Percentiles rank a stretch among this genome's conserved stretches.
phyloP scores from a whole-genome alignment of 2,797 vertebrate species.

The Botia kubotai region DNA sequence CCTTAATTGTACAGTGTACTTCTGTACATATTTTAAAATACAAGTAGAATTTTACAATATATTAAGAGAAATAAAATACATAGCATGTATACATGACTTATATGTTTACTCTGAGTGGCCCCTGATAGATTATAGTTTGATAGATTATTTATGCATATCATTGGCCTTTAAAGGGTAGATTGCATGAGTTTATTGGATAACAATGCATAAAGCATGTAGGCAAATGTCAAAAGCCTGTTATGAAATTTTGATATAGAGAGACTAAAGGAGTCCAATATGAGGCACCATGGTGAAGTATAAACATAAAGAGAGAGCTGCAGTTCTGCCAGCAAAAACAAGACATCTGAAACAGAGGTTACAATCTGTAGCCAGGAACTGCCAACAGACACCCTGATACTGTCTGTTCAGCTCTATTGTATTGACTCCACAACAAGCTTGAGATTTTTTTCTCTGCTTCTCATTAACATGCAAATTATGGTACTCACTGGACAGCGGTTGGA shows the following conservation, averaged over 20 bases:
- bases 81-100: not conserved
- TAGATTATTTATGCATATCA: not conserved
- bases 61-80: not conserved
- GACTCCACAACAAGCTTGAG: slow-evolving; percentile 3
- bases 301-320: slow-evolving; percentile 15
- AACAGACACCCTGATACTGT: slow-evolving; percentile 21
- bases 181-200: slow-evolving; percentile 1
- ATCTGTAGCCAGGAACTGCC: slow-evolving; percentile 23
- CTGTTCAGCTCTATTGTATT: not conserved
- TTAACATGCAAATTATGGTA: slow-evolving; percentile 5
- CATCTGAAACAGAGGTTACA: slow-evolving; percentile 4
- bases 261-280: not conserved
- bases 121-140: not conserved
- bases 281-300: slow-evolving; percentile 11
- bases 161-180: not conserved
- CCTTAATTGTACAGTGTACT: not conserved
- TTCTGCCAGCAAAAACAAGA: slow-evolving; percentile 27
- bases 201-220: not conserved
- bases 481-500: not conserved
- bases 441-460: not conserved
- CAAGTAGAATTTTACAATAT: not conserved
- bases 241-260: not conserved
- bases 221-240: not conserved
- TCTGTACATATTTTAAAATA: not conserved
- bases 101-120: not conserved